Evolutionary conservation across 1,140 invertebrate species (phyloP).

Genomic region (Psilanteris sp.): DNA sequence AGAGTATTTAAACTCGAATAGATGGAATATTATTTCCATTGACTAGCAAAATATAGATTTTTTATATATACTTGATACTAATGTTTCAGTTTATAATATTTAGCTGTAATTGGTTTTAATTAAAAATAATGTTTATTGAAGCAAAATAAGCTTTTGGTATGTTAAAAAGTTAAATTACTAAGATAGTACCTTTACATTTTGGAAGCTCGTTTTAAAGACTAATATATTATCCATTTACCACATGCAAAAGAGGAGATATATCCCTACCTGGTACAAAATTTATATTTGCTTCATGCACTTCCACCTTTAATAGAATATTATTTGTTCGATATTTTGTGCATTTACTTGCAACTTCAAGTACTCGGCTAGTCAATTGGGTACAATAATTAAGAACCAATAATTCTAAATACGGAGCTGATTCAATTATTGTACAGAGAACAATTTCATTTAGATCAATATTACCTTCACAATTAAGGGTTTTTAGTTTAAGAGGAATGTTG

Average conservation of each 20-base stretch:
- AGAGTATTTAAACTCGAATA: too few species aligned
- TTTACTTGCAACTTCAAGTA: slow-evolving; percentile 21
- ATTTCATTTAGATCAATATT: neutral
- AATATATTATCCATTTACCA: too few species aligned
- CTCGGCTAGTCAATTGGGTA: slow-evolving; percentile 2
- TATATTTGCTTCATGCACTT: slow-evolving; percentile 4
- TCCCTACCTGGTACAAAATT: neutral
- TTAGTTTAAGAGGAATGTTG: slow-evolving; percentile 21
- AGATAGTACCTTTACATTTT: too few species aligned
- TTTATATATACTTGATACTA: too few species aligned
- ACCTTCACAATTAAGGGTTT: slow-evolving; percentile 11
- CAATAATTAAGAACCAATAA: slow-evolving; percentile 16
- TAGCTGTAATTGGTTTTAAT: too few species aligned
- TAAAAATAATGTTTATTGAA: too few species aligned
- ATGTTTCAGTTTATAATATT: too few species aligned
- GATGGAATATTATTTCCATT: too few species aligned
- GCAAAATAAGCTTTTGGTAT: too few species aligned
- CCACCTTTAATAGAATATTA: slow-evolving; percentile 22
- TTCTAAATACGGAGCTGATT: slow-evolving; percentile 17
- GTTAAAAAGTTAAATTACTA: too few species aligned
- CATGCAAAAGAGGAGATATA: slow-evolving; percentile 35
- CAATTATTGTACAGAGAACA: slow-evolving; percentile 14
- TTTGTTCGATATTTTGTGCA: slow-evolving; percentile 47
- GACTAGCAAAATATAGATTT: too few species aligned
- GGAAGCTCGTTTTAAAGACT: too few species aligned